Evolutionary conservation across 2,113 vertebrate genomes (phyloP).

Genomic region (Herpailurus yagouaroundi): DNA sequence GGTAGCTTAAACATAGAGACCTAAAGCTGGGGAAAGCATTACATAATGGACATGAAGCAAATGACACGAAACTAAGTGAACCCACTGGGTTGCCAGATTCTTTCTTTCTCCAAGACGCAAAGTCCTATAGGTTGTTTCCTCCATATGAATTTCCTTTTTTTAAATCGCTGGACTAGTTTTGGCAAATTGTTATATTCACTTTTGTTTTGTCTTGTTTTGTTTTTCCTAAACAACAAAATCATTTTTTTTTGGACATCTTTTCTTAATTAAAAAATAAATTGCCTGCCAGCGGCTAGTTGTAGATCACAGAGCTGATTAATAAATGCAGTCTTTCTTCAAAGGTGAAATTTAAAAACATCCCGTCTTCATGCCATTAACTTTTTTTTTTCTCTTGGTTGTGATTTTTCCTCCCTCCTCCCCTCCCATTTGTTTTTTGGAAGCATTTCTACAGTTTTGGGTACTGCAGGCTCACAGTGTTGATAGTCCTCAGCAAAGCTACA

Average conservation of each 20-base stretch:
- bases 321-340: neutral
- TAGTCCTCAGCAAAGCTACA: conserved; percentile 71
- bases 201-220: neutral
- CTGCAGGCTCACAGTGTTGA: conserved; percentile 35
- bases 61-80: conserved; percentile 65
- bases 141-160: conserved; percentile 16
- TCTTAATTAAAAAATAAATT: conserved; percentile 42
- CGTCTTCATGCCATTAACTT: conserved; percentile 53
- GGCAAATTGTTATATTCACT: conserved; percentile 21
- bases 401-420: neutral
- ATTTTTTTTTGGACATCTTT: conserved; percentile 10
- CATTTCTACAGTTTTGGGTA: conserved; percentile 34
- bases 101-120: neutral
- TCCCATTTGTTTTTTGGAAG: neutral
- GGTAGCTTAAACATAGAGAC: conserved; percentile 66
- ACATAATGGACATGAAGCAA: conserved; percentile 80
- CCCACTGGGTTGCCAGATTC: neutral
- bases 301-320: neutral
- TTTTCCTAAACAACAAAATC: neutral
- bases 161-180: conserved; percentile 10
- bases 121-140: neutral
- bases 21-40: conserved; percentile 72
- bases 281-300: neutral
- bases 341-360: conserved; percentile 7
- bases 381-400: conserved; percentile 10